phyloP scores from a whole-genome alignment of 2,888 invertebrate species.

The Dastarcus helophoroides region DNA sequence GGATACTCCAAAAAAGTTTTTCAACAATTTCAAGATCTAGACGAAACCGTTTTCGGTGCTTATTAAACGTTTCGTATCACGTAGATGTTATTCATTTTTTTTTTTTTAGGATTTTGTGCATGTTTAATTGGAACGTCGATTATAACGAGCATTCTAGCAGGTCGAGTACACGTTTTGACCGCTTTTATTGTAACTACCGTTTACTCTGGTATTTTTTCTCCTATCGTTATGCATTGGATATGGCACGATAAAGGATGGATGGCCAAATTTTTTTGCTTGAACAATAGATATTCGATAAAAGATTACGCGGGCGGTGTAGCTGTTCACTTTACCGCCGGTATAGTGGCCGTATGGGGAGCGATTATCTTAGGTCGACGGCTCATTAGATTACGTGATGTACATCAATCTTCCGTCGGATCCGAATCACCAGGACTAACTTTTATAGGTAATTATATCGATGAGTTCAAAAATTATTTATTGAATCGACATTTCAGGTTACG shows the following conservation, averaged over 20 bases:
- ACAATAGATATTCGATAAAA: conserved; percentile 19
- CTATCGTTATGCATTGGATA: conserved; percentile 32
- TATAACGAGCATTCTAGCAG: conserved; percentile 26
- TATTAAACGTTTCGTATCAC: neutral
- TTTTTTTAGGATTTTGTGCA: conserved; percentile 27
- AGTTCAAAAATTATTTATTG: neutral
- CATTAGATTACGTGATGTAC: conserved; percentile 26
- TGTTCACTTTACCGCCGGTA: conserved; percentile 29
- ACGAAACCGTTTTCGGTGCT: conserved; percentile 6
- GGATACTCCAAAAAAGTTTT: conserved; percentile 25
- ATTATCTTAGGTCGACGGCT: conserved; percentile 30
- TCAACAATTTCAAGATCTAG: conserved; percentile 2
- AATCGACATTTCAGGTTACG: conserved; percentile 18
- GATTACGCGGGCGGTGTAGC: conserved; percentile 29
- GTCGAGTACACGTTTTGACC: conserved; percentile 27
- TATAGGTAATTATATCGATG: conserved; percentile 10
- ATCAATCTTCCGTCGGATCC: conserved; percentile 27
- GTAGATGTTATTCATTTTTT: conserved; percentile 3
- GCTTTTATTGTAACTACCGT: conserved; percentile 23
- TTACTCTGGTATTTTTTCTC: conserved; percentile 27
- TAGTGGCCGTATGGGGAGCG: conserved; percentile 28
- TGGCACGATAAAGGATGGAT: conserved; percentile 33
- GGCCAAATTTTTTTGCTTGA: conserved; percentile 17
- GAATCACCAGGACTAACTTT: conserved; percentile 19
- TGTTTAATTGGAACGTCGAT: conserved; percentile 29